Evolutionary conservation across 2,888 invertebrate genomes (phyloP).

Genomic region (Archaeoteleia sp.): DNA sequence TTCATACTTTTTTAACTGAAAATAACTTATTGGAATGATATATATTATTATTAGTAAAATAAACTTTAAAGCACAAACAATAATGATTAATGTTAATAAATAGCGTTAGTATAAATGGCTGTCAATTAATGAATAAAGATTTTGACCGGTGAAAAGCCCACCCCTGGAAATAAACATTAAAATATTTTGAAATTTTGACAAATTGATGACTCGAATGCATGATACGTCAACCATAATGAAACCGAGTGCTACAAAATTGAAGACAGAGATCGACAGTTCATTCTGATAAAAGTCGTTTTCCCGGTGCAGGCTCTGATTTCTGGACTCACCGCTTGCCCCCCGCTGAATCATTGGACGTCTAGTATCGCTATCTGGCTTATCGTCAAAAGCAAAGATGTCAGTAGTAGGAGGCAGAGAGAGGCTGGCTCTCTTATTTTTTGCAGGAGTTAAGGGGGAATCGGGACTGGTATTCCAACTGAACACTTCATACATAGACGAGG

Average conservation of each 20-base stretch:
- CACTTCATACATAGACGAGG: constrained; percentile 84
- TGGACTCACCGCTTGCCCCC: constrained; percentile 73
- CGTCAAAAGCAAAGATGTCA: constrained; percentile 73
- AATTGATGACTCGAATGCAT: constrained; percentile 16
- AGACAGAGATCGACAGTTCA: constrained; percentile 55
- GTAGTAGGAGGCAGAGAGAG: constrained; percentile 73
- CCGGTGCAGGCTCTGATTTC: constrained; percentile 50
- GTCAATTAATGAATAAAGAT: no score
- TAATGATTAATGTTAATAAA: no score
- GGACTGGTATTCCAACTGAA: constrained; percentile 80
- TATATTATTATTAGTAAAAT: no score
- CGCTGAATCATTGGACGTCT: constrained; percentile 72
- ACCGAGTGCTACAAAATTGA: constrained; percentile 49
- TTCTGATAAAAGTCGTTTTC: constrained; percentile 42
- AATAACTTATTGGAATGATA: no score
- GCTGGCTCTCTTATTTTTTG: constrained; percentile 74
- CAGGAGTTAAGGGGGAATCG: constrained; percentile 73
- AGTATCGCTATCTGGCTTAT: constrained; percentile 72
- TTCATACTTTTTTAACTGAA: no score
- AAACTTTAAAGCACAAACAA: no score
- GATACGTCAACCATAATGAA: constrained; percentile 32
- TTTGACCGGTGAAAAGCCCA: no score
- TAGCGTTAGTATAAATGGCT: no score
- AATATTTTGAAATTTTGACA: background rate
- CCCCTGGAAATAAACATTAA: no score